Evolutionary conservation across 2,113 vertebrate genomes (phyloP), one percentile per base, ranked within the genome.

Genomic region (Copsychus sechellarum): DNA sequence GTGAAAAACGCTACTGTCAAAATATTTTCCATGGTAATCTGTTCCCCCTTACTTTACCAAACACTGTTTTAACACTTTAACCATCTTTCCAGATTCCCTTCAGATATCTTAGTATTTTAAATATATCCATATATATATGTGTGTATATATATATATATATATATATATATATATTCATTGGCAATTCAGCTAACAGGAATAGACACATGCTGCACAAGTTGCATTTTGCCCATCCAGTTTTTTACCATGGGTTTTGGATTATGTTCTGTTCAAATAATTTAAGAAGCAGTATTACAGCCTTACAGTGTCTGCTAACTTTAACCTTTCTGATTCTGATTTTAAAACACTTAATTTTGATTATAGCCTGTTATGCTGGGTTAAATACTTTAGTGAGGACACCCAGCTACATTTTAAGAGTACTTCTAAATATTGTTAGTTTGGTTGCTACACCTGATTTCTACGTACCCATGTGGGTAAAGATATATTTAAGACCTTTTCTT

Each of bases 1-100:
- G 54, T 95, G 58, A 74, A 77, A 92, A 95, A 80, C 22, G 17
- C 56, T 79, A 36, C 66, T 82, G 71, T 86, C 76, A 93, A 86
- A 94, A 83, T 88, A 88, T 83, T 92, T 93, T 86, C 60, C 50
- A 34, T 42, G 20, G 34, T 86, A 95, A 77, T 86, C 58, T 90
- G 40, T 80, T 86, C 42, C 54, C 43, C 42, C 36, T 86, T 90
- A 58, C 45, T 88, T 69, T 82, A 88, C 28, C 58, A 77, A 81
- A 89, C 65, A 81, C 40, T 61, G 28, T 57, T 54, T 85, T 88
- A 90, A 48, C 18, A 45, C 31, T 90, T 73, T 12, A 78, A 69
- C 43, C 14, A 61, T 81, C 54, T 73, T 85, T 78, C 53, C 80
- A 86, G 54, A 70, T 94, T 85, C 12, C 15, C 20, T 88, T 90